Evolutionary conservation across 2,797 vertebrate genomes (phyloP).

Genomic region (Salarias fasciatus): DNA sequence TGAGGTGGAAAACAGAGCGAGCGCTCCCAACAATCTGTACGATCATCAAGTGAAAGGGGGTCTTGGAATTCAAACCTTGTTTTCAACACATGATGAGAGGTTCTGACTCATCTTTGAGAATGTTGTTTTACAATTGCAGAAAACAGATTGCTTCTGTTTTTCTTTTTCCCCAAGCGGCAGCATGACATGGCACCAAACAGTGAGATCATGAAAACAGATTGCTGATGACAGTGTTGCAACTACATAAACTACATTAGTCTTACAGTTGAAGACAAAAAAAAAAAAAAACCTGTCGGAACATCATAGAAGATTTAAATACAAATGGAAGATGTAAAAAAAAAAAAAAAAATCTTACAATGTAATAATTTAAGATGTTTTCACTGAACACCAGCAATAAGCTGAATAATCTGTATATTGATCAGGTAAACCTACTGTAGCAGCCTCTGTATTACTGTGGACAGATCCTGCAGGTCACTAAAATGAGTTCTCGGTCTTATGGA

Average conservation of each 20-base stretch:
- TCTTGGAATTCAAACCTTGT: too few species aligned
- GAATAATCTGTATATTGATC: background rate
- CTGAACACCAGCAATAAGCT: conserved; percentile 3
- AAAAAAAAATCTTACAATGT: background rate
- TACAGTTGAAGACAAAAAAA: too few species aligned
- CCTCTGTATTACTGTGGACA: background rate
- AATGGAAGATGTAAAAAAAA: background rate
- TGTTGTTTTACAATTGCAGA: background rate
- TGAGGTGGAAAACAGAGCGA: too few species aligned
- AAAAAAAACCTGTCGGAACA: too few species aligned
- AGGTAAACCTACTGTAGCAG: conserved; percentile 1
- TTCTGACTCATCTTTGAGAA: background rate
- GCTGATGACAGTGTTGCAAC: too few species aligned
- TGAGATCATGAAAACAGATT: background rate
- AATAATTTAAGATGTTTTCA: background rate
- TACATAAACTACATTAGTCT: too few species aligned
- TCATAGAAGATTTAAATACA: background rate
- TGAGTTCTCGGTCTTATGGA: conserved; percentile 4
- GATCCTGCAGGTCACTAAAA: background rate
- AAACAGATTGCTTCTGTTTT: background rate
- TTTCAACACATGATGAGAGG: too few species aligned
- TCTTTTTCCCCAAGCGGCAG: background rate
- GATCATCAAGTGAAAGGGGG: background rate
- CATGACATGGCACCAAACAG: background rate
- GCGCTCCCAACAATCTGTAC: background rate